A percentile compares a stretch with the other conserved stretches of the same genome.
Evolutionary conservation across 1,140 invertebrate species (phyloP).

Genomic region (Brachionus paranguensis): DNA sequence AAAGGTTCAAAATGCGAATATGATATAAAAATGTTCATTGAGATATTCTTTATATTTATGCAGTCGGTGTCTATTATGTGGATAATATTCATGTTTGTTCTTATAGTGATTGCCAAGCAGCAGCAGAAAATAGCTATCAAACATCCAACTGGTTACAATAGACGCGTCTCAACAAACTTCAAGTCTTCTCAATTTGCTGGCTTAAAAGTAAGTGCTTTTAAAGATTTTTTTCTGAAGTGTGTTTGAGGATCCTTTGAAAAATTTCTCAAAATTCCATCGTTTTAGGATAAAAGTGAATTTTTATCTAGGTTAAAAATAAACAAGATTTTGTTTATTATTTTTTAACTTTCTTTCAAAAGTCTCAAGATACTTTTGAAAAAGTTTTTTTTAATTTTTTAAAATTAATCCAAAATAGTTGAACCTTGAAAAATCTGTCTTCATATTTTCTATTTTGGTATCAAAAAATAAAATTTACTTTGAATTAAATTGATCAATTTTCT

Average conservation of each 20-base stretch:
- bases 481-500: too few relatives aligned
- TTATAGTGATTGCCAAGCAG: conserved; percentile 2
- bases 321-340: too few relatives aligned
- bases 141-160: conserved; percentile 9
- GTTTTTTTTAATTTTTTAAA: too few relatives aligned
- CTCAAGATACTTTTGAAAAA: too few relatives aligned
- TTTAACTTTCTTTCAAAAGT: too few relatives aligned
- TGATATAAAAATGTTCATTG: conserved; percentile 30
- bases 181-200: background rate
- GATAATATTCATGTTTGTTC: conserved; percentile 32
- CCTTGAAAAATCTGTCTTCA: too few relatives aligned
- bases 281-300: too few relatives aligned
- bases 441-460: too few relatives aligned
- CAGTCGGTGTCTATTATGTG: conserved; percentile 22
- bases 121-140: conserved; percentile 35
- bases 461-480: too few relatives aligned
- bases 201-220: background rate
- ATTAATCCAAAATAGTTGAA: too few relatives aligned
- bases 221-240: background rate
- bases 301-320: too few relatives aligned
- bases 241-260: background rate
- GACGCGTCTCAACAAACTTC: conserved; percentile 6
- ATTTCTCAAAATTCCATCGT: too few relatives aligned
- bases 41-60: conserved; percentile 38
- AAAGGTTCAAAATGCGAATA: conserved; percentile 20